Evolutionary conservation across 2,888 invertebrate genomes (phyloP), one percentile per base, ranked within the genome.

Genomic region (Chorisops tibialis): DNA sequence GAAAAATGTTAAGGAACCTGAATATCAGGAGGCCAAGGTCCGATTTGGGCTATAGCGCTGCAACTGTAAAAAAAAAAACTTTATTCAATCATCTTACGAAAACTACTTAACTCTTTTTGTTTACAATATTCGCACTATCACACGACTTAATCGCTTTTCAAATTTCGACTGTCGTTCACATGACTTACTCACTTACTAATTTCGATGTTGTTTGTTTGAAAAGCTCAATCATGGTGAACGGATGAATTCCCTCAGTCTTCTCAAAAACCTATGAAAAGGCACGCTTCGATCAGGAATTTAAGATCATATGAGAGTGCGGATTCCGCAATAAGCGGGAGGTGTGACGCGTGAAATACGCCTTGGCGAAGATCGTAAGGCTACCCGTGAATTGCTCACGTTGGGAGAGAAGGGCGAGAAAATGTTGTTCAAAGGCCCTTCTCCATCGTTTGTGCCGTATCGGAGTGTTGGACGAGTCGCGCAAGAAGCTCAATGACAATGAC

Each of bases 401-500:
- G 99, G 99, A 74, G 99, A 99, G 80, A 99, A 98, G 79, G 98
- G 99, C 69, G 91, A 91, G 39, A 92, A 93, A 75, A 88, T 99
- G 77, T 85, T 99, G 73, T 99, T 99, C 79, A 98, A 99, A 88
- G 99, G 99, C 93, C 9, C 9, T 30, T 30, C 1, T 2, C n/a
- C n/a, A n/a, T n/a, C n/a, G n/a, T n/a, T n/a, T n/a, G n/a, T n/a
- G n/a, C n/a, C n/a, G n/a, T n/a, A n/a, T n/a, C n/a, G n/a, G n/a
- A n/a, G n/a, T n/a, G n/a, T n/a, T n/a, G n/a, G n/a, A n/a, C 72
- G 99, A 99, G 80, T 86, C 88, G 70, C 89, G 94, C 75, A 99
- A 99, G 99, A 99, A 99, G 82, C 95, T 99, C 73, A 99, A 99
- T 98, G 99, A 99, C 74, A n/a, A n/a, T n/a, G n/a, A n/a, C n/a